Percentiles rank a stretch among this genome's conserved stretches.
Evolutionary conservation across 2,797 vertebrate species (phyloP).

Genomic region (Siniperca obscura): DNA sequence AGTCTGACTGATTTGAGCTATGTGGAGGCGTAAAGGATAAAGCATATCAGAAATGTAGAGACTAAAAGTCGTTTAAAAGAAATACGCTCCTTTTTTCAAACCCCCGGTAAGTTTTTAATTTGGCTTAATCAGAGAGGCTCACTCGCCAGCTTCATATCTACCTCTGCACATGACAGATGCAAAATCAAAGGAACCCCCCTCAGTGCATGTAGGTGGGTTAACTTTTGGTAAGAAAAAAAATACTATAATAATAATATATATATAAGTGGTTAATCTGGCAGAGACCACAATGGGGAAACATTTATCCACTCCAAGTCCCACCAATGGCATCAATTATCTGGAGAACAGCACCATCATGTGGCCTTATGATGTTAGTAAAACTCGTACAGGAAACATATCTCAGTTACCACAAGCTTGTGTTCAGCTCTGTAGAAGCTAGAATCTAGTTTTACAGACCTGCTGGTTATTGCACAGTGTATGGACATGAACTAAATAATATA

Average conservation of each 20-base stretch:
- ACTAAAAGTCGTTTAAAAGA: not conserved
- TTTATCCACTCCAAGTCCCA: not conserved
- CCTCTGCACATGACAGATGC: not conserved
- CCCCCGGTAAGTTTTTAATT: not conserved
- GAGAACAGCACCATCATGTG: constrained; percentile 49
- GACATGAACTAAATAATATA: not conserved
- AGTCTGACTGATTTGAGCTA: not conserved
- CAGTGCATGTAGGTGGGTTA: too few species aligned
- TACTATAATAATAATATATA: too few species aligned
- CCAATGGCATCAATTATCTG: not conserved
- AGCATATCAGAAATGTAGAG: not conserved
- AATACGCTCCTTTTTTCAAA: not conserved
- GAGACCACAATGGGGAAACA: not conserved
- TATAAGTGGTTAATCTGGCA: not conserved
- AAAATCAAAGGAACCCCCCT: not conserved
- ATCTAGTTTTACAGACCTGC: not conserved
- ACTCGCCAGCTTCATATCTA: not conserved
- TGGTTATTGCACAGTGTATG: not conserved
- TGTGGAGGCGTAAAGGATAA: not conserved
- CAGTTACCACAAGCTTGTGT: not conserved
- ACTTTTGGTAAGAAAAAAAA: not conserved
- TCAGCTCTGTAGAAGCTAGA: not conserved
- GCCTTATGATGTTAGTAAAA: not conserved
- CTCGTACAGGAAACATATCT: not conserved
- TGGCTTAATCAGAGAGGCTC: not conserved